phyloP scores from a whole-genome alignment of 2,797 vertebrate species.

The Ceyx erithaca region DNA sequence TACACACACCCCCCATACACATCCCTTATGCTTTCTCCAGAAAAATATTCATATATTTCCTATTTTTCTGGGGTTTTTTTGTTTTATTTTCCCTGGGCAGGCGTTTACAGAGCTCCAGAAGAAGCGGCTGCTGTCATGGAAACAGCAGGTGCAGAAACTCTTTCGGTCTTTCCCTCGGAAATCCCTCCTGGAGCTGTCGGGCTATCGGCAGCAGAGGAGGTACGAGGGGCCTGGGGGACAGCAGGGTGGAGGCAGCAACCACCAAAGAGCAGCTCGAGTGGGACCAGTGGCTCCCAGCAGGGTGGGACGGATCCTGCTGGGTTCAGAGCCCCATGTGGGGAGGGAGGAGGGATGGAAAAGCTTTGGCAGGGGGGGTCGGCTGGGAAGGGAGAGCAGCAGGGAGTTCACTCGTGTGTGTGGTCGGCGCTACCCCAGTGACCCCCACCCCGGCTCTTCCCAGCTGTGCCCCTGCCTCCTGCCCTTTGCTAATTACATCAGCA shows the following conservation, averaged over 20 bases:
- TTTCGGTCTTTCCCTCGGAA: constrained; percentile 98
- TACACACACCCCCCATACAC: rapidly evolving
- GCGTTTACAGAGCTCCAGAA: constrained; percentile 97
- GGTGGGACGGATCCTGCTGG: background rate
- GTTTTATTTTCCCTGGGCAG: constrained; percentile 72
- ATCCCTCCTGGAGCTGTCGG: constrained; percentile 94
- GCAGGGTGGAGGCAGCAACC: background rate
- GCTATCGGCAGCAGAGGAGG: constrained; percentile 94
- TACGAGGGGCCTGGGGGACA: constrained; percentile 60
- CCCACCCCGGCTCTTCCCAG: background rate
- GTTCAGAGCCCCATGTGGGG: rapidly evolving
- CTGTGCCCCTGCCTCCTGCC: background rate
- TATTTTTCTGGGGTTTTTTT: background rate
- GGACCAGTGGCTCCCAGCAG: background rate
- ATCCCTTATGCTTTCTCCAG: background rate
- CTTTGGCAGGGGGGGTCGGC: background rate
- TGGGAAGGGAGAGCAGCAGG: background rate
- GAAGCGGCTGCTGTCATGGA: constrained; percentile 99
- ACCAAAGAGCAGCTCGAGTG: background rate
- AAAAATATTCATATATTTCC: background rate
- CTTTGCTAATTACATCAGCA: background rate
- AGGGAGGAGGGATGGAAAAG: background rate
- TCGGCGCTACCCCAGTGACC: rapidly evolving
- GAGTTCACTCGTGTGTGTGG: background rate
- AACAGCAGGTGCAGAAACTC: constrained; percentile 99